phyloP scores from a whole-genome alignment of 2,888 invertebrate species.

The Eumerus sabulonum region DNA sequence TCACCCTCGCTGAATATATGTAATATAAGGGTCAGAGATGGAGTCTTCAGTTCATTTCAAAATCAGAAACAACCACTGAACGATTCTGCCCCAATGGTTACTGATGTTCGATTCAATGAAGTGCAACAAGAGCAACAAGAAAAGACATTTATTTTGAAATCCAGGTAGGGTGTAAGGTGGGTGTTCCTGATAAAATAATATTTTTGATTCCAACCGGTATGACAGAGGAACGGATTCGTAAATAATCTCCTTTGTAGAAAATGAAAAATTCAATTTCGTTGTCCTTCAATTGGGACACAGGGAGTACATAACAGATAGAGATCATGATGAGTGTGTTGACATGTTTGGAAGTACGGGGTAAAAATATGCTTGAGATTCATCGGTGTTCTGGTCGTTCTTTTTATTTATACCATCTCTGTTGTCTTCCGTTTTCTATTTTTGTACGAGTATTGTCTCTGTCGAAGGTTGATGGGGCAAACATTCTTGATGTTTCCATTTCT shows the following conservation, averaged over 20 bases:
- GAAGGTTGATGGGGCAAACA: no score
- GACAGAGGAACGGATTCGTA: slow-evolving; percentile 21
- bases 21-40: slow-evolving; percentile 38
- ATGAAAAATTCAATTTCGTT: slow-evolving; percentile 39
- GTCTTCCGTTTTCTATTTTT: no score
- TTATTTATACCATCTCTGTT: no score
- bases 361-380: no score
- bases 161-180: slow-evolving; percentile 13
- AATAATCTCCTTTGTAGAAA: slow-evolving; percentile 39
- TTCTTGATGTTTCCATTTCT: no score
- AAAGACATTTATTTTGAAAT: slow-evolving; percentile 37
- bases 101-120: slow-evolving; percentile 13
- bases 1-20: slow-evolving; percentile 12
- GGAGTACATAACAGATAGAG: no score
- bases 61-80: slow-evolving; percentile 35
- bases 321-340: no score
- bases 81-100: slow-evolving; percentile 16
- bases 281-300: no score
- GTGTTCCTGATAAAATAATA: slow-evolving; percentile 44
- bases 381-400: no score
- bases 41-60: slow-evolving; percentile 15
- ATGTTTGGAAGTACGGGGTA: no score
- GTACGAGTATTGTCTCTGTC: no score
- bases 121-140: slow-evolving; percentile 31
- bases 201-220: slow-evolving; percentile 13